Conservation (phyloP, 2,888 invertebrate species). For the Neoitamus cyanurus region DNA sequence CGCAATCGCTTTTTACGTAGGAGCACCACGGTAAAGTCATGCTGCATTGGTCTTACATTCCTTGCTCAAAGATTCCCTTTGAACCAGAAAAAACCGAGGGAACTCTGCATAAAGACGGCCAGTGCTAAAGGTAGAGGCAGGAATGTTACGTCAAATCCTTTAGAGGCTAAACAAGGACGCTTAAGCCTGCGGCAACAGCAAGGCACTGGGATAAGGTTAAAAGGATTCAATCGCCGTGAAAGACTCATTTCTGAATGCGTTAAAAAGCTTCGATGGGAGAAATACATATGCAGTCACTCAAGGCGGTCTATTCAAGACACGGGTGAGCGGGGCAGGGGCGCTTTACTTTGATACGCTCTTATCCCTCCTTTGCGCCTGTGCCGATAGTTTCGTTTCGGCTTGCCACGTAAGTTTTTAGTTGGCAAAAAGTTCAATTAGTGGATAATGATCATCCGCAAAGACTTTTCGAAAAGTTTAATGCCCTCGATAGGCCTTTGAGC, state of each 20-base stretch:
- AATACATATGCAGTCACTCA: conserved; percentile 12
- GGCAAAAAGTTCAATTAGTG: neutral
- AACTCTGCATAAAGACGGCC: neutral
- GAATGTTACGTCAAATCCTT: neutral
- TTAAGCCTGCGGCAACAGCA: neutral
- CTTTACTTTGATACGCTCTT: conserved; percentile 14
- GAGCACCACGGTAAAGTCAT: neutral
- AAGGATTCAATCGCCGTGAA: conserved; percentile 41
- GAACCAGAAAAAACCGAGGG: neutral
- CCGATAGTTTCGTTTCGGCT: neutral
- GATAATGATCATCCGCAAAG: neutral
- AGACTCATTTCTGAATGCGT: conserved; percentile 34
- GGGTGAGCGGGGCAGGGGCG: neutral
- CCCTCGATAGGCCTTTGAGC: neutral
- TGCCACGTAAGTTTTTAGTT: neutral
- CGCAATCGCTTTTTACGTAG: neutral
- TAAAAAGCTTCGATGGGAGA: conserved; percentile 29
- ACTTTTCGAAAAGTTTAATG: neutral
- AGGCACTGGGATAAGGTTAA: conserved; percentile 10
- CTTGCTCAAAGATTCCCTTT: conserved; percentile 22
- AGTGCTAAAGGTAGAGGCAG: neutral
- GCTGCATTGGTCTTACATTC: conserved; percentile 16
- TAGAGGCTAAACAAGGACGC: conserved; percentile 3
- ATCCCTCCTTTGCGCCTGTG: neutral
- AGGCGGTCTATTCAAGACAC: neutral